phyloP scores from a whole-genome alignment of 1,140 invertebrate genomes.

The Cotesia chilonis region DNA sequence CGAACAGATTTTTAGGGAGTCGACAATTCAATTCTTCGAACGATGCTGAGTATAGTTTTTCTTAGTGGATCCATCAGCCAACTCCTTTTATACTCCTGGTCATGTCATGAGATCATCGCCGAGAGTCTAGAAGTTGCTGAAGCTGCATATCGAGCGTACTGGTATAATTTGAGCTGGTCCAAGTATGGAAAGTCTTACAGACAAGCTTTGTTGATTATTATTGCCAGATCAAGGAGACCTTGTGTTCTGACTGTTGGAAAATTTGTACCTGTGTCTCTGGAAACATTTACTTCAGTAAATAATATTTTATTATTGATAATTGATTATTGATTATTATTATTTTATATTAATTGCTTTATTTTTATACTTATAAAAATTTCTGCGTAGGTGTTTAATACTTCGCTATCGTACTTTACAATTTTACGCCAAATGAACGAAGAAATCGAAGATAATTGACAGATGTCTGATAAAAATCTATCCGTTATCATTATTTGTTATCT shows the following conservation, averaged over 20 bases:
- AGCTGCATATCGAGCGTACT: slow-evolving; percentile 42
- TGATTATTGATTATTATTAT: not conserved
- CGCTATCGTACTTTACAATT: slow-evolving; percentile 47
- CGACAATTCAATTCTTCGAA: slow-evolving; percentile 16
- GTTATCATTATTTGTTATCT: too few species aligned
- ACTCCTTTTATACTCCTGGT: slow-evolving; percentile 45
- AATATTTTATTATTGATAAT: not conserved
- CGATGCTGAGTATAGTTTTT: slow-evolving; percentile 37
- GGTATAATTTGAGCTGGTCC: slow-evolving; percentile 37
- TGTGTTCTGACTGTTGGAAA: slow-evolving; percentile 46
- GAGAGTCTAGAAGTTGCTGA: slow-evolving; percentile 42
- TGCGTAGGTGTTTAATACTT: slow-evolving; percentile 43
- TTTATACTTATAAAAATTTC: slow-evolving; percentile 19
- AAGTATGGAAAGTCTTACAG: slow-evolving; percentile 40
- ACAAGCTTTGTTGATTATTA: slow-evolving; percentile 37
- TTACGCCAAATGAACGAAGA: slow-evolving; percentile 38
- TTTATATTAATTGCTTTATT: not conserved
- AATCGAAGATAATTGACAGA: too few species aligned
- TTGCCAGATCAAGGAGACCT: slow-evolving; percentile 38
- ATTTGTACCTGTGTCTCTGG: slow-evolving; percentile 43
- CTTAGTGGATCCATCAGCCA: slow-evolving; percentile 35
- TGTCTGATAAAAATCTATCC: too few species aligned
- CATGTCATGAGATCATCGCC: slow-evolving; percentile 45
- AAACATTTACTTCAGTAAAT: slow-evolving; percentile 44
- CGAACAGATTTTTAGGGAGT: slow-evolving; percentile 16